These are phyloP conservation scores for Hypotaenidia philippensis DNA, from an alignment of 2,797 vertebrate species.

Conservation along the genomic window DNA sequence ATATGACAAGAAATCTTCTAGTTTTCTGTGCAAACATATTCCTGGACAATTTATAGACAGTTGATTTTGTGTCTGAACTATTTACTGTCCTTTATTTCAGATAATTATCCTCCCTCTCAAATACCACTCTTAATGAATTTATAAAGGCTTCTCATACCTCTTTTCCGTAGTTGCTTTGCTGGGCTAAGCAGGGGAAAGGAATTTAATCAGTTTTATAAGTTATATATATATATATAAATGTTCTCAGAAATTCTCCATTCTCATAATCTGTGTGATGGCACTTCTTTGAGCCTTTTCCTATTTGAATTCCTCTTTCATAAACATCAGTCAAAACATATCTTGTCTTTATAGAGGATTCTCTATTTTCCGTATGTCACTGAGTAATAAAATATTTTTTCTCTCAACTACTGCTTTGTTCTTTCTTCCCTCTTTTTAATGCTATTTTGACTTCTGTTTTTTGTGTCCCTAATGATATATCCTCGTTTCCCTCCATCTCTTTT, in stretches of 20 bases:
- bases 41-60: background rate
- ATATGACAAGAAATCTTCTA: background rate
- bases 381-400: background rate
- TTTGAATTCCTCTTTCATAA: background rate
- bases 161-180: background rate
- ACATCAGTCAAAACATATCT: background rate
- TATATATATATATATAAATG: background rate
- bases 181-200: background rate
- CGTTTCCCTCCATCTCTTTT: background rate
- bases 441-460: conserved; percentile 3
- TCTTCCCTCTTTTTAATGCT: background rate
- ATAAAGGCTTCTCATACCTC: background rate
- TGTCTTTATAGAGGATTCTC: background rate
- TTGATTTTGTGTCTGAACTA: background rate
- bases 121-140: background rate
- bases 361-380: background rate
- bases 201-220: background rate
- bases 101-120: background rate
- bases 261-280: background rate
- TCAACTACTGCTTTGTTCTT: background rate
- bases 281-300: background rate
- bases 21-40: background rate
- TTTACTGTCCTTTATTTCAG: background rate
- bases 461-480: background rate
- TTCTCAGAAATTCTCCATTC: background rate